These are phyloP conservation scores for Colistium nudipinnis DNA, from an alignment of 2,113 vertebrate species.

Conservation along the genomic window DNA sequence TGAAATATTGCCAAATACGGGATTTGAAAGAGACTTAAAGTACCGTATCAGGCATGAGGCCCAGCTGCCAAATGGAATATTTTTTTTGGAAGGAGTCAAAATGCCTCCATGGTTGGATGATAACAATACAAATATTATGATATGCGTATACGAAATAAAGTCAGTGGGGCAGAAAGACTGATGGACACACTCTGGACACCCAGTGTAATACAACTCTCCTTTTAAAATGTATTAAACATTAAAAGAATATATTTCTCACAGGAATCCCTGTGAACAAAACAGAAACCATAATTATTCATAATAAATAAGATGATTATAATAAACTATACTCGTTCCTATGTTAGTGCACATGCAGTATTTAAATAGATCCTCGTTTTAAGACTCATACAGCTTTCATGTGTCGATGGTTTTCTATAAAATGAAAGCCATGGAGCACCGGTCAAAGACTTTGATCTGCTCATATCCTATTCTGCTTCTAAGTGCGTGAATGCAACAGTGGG, in stretches of 20 bases:
- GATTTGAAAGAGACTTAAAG: constrained; percentile 21
- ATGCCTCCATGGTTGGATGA: constrained; percentile 8
- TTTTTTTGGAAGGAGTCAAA: constrained; percentile 24
- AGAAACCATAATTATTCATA: not conserved
- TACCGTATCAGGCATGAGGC: not conserved
- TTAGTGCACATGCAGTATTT: too few relatives aligned
- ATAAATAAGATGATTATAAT: too few relatives aligned
- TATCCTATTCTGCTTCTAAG: not conserved
- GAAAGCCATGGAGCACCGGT: not conserved
- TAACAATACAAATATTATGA: constrained; percentile 31
- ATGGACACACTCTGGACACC: not conserved
- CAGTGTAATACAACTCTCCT: not conserved
- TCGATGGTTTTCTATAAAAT: too few relatives aligned
- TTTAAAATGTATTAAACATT: constrained; percentile 11
- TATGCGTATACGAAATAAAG: constrained; percentile 42
- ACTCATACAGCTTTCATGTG: too few relatives aligned
- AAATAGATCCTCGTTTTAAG: too few relatives aligned
- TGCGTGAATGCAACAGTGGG: not conserved
- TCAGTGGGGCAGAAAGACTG: constrained; percentile 13
- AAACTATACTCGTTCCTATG: constrained; percentile 32
- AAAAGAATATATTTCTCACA: not conserved
- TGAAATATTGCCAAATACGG: constrained; percentile 18
- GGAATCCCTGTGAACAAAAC: not conserved
- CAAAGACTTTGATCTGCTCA: not conserved
- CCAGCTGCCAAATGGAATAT: constrained; percentile 34